These are phyloP conservation scores for Lasius fuliginosus DNA, from an alignment of 2,888 invertebrate species.

Conservation along the genomic window DNA sequence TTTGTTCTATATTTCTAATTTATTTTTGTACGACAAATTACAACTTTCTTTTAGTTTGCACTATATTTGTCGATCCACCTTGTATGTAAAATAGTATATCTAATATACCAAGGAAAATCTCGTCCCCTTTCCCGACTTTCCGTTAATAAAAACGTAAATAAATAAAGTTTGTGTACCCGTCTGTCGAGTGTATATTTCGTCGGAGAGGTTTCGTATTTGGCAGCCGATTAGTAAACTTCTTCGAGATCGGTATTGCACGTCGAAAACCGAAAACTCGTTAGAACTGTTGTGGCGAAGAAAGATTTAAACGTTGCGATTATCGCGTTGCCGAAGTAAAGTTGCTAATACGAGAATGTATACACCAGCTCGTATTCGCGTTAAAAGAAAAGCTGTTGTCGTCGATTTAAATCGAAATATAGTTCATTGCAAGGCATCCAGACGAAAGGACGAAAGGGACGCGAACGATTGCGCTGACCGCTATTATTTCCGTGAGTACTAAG, in stretches of 20 bases:
- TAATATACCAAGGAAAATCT: background rate
- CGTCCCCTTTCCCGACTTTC: too few species aligned
- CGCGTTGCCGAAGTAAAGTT: background rate
- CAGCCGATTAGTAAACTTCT: constrained; percentile 60
- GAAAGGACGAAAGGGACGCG: background rate
- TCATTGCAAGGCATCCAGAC: background rate
- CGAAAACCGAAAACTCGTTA: constrained; percentile 41
- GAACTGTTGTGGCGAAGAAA: constrained; percentile 14
- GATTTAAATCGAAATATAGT: background rate
- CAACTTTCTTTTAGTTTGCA: background rate
- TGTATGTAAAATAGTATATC: background rate
- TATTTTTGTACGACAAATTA: background rate
- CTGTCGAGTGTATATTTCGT: background rate
- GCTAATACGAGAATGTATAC: constrained; percentile 43
- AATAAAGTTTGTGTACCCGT: background rate
- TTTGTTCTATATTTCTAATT: background rate
- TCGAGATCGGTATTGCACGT: constrained; percentile 45
- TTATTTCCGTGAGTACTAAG: constrained; percentile 56
- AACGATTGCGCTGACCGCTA: background rate
- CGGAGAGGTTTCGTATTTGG: constrained; percentile 46
- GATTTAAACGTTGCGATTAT: background rate
- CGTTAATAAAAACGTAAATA: background rate
- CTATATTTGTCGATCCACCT: background rate
- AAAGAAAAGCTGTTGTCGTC: background rate
- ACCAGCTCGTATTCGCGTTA: constrained; percentile 1